Conservation (phyloP, 2,797 vertebrate genomes). For the Heteromormyrus szaboi region DNA sequence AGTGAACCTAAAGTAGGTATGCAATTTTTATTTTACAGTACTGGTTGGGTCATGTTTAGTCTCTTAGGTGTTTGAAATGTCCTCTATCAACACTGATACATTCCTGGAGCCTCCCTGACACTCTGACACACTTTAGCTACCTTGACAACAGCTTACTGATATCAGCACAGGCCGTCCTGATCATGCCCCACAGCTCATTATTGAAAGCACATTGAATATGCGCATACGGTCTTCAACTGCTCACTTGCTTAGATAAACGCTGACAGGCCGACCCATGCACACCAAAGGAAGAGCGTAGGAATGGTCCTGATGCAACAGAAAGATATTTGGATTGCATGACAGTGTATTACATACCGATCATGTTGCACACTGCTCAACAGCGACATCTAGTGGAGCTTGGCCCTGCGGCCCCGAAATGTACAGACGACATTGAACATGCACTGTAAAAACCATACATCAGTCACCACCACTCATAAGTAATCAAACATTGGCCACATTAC, state of each 20-base stretch:
- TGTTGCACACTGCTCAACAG: too few relatives aligned
- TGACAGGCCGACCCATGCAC: background rate
- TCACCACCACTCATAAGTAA: background rate
- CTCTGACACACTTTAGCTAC: background rate
- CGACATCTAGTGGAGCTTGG: too few relatives aligned
- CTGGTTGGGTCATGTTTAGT: background rate
- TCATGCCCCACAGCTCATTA: background rate
- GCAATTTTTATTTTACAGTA: background rate
- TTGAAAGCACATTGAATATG: background rate
- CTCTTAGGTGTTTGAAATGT: background rate
- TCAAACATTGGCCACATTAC: background rate
- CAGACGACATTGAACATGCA: background rate
- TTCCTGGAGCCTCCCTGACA: background rate
- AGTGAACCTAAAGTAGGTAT: background rate
- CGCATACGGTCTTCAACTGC: background rate
- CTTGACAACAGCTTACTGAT: background rate
- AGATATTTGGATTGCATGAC: background rate
- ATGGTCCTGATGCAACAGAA: background rate
- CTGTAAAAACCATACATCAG: background rate
- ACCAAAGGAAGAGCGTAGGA: background rate
- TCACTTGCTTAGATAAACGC: background rate
- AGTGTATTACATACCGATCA: background rate
- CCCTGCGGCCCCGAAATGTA: background rate
- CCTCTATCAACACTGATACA: background rate
- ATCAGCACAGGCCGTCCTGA: background rate